A percentile compares a stretch with the other conserved stretches of the same genome.
Evolutionary conservation across 2,888 invertebrate genomes (phyloP).

Genomic region (Ashinkailepas kermadecensis): DNA sequence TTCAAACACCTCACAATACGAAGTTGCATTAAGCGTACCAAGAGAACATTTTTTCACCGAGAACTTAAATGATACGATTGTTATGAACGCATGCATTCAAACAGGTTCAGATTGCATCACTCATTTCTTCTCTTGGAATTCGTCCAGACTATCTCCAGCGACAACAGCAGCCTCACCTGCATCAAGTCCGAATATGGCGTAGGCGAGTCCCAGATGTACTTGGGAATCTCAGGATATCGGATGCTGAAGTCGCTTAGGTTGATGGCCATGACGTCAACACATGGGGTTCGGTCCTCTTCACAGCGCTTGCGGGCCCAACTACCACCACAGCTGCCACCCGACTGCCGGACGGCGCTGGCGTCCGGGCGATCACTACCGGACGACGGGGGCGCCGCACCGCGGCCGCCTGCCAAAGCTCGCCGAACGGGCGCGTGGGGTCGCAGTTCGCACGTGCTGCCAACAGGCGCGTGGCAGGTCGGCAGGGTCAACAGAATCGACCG

Average conservation of each 20-base stretch:
- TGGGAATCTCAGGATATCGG: slow-evolving; percentile 6
- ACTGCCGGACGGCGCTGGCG: background rate
- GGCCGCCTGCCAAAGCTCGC: background rate
- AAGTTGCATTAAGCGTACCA: no score
- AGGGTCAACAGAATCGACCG: background rate
- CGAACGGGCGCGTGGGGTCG: background rate
- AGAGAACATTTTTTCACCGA: no score
- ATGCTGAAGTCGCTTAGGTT: slow-evolving; percentile 9
- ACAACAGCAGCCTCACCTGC: background rate
- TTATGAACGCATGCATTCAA: no score
- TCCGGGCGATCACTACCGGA: background rate
- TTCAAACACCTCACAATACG: no score
- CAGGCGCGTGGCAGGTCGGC: background rate
- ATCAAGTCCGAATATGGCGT: background rate
- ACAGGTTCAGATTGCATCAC: no score
- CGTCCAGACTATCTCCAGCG: no score
- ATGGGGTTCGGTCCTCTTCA: background rate
- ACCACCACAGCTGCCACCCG: background rate
- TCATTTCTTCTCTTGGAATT: no score
- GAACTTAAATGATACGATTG: no score
- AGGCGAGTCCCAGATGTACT: slow-evolving; percentile 3
- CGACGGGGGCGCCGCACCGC: background rate
- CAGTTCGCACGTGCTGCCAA: background rate
- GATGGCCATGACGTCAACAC: slow-evolving; percentile 12
- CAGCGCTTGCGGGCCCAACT: background rate